Evolutionary conservation across 2,113 vertebrate species (phyloP), one percentile per base, ranked within the genome.

Genomic region (Herpetotheres cachinnans): DNA sequence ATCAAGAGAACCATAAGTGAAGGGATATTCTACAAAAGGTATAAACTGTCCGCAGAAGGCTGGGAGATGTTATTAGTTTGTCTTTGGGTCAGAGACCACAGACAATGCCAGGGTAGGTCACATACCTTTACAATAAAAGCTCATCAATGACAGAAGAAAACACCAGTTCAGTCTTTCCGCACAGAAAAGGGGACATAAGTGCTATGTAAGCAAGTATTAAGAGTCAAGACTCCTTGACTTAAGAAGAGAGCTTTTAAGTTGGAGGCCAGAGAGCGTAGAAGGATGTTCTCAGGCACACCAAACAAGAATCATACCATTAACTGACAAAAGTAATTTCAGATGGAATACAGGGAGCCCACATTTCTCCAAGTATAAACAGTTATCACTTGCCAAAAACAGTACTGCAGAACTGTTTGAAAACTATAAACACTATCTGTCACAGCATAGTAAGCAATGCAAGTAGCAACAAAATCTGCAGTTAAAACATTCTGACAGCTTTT

Each of bases 401-500:
- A 86, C 76, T 10, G 18, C 74, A 90, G 40, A 95, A 92, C 55
- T 92, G 88, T 96, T 94, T 95, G 91, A 90, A 96, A 95, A 96
- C 89, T 92, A 94, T 65, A 96, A 95, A 90, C 81, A 69, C 74
- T 93, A 65, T 91, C 93, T 95, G 88, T 88, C 91, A 97, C 90
- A 93, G 87, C 84, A 94, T 1, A 85, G 78, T 91, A 93, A 96
- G 87, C 80, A 96, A 96, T 29, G 49, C 46, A 96, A 96, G 82
- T 14, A 92, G 82, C 71, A 95, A 94, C 88, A 86, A 94, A 95
- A 95, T 84, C 88, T 90, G 85, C 79, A 94, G 85, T 92, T 95
- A 93, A 79, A 96, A 85, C 79, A 93, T 32, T 49, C 55, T 90
- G 92, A 92, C 94, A 94, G 93, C 90, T 97, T 96, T 94, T 93